Base-by-base conservation (phyloP, 2,888 invertebrate species). In the Ectropis crepuscularia region DNA sequence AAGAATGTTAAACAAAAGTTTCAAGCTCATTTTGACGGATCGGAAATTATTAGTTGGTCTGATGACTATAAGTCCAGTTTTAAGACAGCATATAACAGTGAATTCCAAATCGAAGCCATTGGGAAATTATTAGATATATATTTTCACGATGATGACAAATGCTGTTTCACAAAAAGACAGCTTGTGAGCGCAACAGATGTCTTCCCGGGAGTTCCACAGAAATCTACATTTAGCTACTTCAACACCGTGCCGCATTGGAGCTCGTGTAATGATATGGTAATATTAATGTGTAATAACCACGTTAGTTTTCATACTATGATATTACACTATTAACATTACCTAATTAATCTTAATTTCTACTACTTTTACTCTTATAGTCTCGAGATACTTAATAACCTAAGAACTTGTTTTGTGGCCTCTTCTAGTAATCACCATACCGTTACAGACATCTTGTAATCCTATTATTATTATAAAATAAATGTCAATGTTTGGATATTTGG, bases 241-340 rank as follows among this genome's bases (percentile, higher is more conserved):
- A 89, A 88, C 64, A 73, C 83, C 6, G 73, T 82, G 0, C 87
- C 88, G 12, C 87, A 85, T 6, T 89, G 88, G 87, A 28, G 16
- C 16, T 28, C 16, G 16, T 28, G 16, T 4, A 2, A 28, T 4
- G 16, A 28, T 28, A 4, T 2, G 16, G 16, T 28, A 28, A 28
- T n/a, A n/a, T n/a, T n/a, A n/a, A n/a, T n/a, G n/a, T n/a, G n/a
- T n/a, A n/a, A n/a, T n/a, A n/a, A n/a, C n/a, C n/a, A n/a, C n/a
- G n/a, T n/a, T n/a, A n/a, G n/a, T n/a, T n/a, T n/a, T n/a, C n/a
- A n/a, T n/a, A n/a, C n/a, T n/a, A n/a, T n/a, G n/a, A n/a, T n/a
- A n/a, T n/a, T n/a, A 28, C 2, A 28, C 16, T 28, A 28, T 28
- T 28, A 28, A 28, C 16, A 28, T 28, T 28, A n/a, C n/a, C n/a